Evolutionary conservation across 1,140 invertebrate genomes (phyloP), one percentile per base, ranked within the genome.

Genomic region (Agrypnia vestita): DNA sequence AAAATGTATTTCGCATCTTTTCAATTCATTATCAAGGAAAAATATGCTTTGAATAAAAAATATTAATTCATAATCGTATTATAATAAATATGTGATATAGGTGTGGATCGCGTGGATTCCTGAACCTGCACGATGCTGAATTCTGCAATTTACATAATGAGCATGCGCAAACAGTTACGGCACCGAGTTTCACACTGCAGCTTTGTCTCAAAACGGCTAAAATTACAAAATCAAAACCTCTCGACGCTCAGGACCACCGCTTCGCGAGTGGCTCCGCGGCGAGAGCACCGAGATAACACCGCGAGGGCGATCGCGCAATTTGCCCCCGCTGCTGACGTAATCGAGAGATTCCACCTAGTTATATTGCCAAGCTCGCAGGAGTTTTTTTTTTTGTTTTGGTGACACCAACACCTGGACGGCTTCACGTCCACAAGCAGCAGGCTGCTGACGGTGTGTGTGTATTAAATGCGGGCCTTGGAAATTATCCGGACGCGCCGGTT

Each of bases 371-470:
- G 17, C 55, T n/a, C 9, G 61, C 12, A 64, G 61, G 25, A 13
- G 4, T 64, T 64, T 64, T 64, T 64, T 43, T 64, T 64, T 64
- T 43, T 64, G 61, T 25, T n/a, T 25, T 25, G 61, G 25, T 64
- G 61, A 64, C 61, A 64, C 61, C 61, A 64, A 35, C 35, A 64
- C 61, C 19, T 64, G 61, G 10, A 64, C 11, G 8, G n/a, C n/a
- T 3, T 51, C 11, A 35, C 7, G 9, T 59, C 55, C 15, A 21
- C 15, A 59, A 15, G n/a, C 35, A 35, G 19, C 19, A 19, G n/a
- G 21, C 19, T 19, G 25, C 25, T 6, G 19, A 64, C 13, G 11
- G 12, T 61, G 25, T 13, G n/a, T 25, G 61, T 64, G 25, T 64
- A 25, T 43, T 8, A 25, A 43, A 35, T 64, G 61, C 61, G 61